phyloP scores from a whole-genome alignment of 2,113 vertebrate species.

The Antechinus stuartii region DNA sequence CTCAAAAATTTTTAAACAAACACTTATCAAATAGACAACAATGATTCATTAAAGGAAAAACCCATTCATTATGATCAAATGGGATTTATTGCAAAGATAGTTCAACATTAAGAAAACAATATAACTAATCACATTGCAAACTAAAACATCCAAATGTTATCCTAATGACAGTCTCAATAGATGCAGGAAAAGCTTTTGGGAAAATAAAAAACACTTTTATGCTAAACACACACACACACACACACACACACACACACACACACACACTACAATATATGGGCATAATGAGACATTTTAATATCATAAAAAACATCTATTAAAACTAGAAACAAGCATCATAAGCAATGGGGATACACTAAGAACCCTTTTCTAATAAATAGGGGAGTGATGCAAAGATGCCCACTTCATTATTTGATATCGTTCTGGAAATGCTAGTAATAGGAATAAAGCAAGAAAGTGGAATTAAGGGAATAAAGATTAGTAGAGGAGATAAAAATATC shows the following conservation, averaged over 20 bases:
- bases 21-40: no score
- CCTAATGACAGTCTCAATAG: not conserved
- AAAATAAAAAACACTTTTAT: not conserved
- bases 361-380: not conserved
- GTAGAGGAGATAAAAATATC: not conserved
- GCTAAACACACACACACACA: not conserved
- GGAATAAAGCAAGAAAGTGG: not conserved
- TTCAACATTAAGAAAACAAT: no score
- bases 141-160: no score
- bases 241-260: no score
- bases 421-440: not conserved
- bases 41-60: no score
- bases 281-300: not conserved
- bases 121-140: no score
- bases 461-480: not conserved
- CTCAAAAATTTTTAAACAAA: no score
- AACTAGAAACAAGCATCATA: not conserved
- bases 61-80: no score
- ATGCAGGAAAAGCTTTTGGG: not conserved
- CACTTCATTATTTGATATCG: not conserved
- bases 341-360: not conserved
- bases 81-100: no score
- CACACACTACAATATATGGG: not conserved
- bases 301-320: not conserved
- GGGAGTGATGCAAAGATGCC: not conserved